phyloP scores from a whole-genome alignment of 2,797 vertebrate genomes.

The Chanos chanos region DNA sequence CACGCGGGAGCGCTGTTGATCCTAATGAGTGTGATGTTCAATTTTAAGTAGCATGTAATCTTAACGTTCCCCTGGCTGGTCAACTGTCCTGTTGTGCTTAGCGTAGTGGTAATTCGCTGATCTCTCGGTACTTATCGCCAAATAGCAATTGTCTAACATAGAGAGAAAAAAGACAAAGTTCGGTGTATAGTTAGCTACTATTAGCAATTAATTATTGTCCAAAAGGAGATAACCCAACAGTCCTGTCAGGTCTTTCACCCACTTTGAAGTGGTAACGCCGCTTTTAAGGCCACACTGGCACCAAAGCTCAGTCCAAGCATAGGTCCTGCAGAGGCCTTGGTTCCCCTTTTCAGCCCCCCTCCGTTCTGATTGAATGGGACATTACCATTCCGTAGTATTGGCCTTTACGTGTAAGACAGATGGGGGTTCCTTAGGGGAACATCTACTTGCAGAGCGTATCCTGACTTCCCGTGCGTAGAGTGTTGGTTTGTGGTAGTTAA shows the following conservation, averaged over 20 bases:
- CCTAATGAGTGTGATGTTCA: neutral
- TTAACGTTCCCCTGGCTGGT: neutral
- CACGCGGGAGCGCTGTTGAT: constrained; percentile 22
- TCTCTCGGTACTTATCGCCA: too few relatives aligned
- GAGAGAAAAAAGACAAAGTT: too few relatives aligned
- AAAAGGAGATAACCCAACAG: too few relatives aligned
- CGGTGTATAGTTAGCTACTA: neutral
- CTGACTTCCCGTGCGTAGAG: neutral
- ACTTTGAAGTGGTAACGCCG: neutral
- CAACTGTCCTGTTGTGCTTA: too few relatives aligned
- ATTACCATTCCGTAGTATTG: constrained; percentile 27
- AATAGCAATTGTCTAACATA: too few relatives aligned
- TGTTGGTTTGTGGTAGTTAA: too few relatives aligned
- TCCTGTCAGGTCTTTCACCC: neutral
- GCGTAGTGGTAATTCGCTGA: too few relatives aligned
- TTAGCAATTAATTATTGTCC: neutral
- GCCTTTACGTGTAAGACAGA: constrained; percentile 8
- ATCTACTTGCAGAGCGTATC: constrained; percentile 15
- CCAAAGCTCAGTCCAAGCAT: constrained; percentile 12
- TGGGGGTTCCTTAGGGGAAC: constrained; percentile 42
- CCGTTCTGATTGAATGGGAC: constrained; percentile 32
- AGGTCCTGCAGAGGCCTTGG: constrained; percentile 8
- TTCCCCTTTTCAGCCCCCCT: constrained; percentile 21
- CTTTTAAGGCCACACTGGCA: neutral
- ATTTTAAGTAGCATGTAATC: neutral